phyloP scores from a whole-genome alignment of 1,140 invertebrate genomes.

The Camponotus floridanus region DNA sequence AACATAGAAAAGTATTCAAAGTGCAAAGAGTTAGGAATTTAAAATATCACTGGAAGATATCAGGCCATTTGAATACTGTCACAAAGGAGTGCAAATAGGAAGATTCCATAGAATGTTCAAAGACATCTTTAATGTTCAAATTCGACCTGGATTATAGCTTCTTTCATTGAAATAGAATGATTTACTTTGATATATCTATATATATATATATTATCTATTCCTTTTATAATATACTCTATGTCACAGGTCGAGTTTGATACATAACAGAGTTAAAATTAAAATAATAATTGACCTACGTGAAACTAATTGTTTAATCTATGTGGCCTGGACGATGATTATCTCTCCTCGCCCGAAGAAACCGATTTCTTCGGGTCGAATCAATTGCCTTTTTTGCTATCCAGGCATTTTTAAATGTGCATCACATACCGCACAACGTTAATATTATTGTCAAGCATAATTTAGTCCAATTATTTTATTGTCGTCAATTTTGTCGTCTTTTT shows the following conservation, averaged over 20 bases:
- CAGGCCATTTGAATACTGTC: constrained; percentile 31
- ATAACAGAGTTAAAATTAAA: constrained; percentile 25
- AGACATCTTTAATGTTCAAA: constrained; percentile 36
- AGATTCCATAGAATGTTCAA: constrained; percentile 43
- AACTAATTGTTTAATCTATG: constrained; percentile 51
- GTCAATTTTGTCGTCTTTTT: constrained; percentile 43
- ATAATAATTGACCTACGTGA: constrained; percentile 47
- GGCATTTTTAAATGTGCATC: constrained; percentile 72
- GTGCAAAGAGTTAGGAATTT: constrained; percentile 39
- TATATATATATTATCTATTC: not conserved
- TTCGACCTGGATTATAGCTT: constrained; percentile 18
- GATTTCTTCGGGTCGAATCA: constrained; percentile 30
- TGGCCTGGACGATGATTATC: constrained; percentile 35
- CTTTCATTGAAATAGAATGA: not conserved
- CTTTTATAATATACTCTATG: constrained; percentile 23
- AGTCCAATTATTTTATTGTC: constrained; percentile 66
- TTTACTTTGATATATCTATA: not conserved
- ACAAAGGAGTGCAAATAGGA: constrained; percentile 24
- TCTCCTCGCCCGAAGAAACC: constrained; percentile 19
- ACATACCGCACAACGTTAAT: constrained; percentile 73
- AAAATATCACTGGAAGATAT: constrained; percentile 49
- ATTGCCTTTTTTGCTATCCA: constrained; percentile 45
- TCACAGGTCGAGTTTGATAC: constrained; percentile 41
- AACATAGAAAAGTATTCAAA: constrained; percentile 11
- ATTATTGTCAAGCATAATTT: constrained; percentile 78